Conservation (phyloP, 2,888 invertebrate genomes). For the Lasioglossum lativentre region DNA sequence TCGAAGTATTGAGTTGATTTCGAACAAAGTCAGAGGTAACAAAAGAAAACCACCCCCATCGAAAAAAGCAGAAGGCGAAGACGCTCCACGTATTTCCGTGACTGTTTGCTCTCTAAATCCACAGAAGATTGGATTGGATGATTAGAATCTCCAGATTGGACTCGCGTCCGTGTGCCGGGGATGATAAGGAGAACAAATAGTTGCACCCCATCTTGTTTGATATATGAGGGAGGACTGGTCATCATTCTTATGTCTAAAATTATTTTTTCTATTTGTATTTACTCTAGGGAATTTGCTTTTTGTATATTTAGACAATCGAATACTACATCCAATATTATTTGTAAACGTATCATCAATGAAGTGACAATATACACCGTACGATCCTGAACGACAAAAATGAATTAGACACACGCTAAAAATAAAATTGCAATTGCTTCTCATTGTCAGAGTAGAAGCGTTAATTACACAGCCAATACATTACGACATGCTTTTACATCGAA, state of each 20-base stretch:
- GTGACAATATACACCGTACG: too few species aligned
- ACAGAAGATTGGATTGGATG: constrained; percentile 4
- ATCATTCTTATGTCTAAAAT: neutral
- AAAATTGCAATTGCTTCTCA: too few species aligned
- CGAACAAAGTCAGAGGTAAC: neutral
- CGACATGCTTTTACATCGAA: too few species aligned
- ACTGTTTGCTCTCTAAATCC: neutral
- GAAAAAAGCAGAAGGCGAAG: neutral
- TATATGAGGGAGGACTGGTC: neutral
- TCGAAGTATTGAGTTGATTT: neutral
- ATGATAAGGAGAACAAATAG: neutral
- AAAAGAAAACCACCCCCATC: neutral
- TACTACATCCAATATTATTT: too few species aligned
- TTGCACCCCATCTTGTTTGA: neutral
- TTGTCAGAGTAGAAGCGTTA: too few species aligned
- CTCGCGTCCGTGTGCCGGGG: neutral
- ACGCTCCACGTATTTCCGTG: neutral
- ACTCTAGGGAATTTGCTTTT: neutral
- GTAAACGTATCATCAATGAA: too few species aligned
- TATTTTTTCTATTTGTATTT: neutral
- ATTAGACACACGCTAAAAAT: too few species aligned
- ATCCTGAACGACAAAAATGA: too few species aligned
- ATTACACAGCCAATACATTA: too few species aligned
- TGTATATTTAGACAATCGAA: too few species aligned
- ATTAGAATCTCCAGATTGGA: neutral